These are phyloP conservation scores for Pithys albifrons DNA, from an alignment of 2,113 vertebrate species.

Conservation along the genomic window DNA sequence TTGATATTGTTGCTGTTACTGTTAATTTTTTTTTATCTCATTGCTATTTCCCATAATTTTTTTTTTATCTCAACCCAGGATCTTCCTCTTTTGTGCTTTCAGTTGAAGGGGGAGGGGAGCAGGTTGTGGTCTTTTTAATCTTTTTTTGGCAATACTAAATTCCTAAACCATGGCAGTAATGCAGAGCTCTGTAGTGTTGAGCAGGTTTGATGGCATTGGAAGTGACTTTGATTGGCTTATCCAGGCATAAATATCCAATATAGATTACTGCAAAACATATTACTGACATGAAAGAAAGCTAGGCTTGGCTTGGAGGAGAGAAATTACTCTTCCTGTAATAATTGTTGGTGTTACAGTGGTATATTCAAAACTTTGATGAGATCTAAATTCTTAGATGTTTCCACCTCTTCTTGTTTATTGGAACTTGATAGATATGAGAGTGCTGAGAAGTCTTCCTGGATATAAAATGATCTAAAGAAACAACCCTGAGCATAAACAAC, in stretches of 20 bases:
- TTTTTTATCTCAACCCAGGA: neutral
- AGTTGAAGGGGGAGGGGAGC: neutral
- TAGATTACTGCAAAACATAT: neutral
- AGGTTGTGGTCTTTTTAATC: neutral
- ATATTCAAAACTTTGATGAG: neutral
- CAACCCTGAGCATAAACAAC: constrained; percentile 42
- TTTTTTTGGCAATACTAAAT: neutral
- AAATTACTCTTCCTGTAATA: neutral
- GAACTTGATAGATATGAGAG: constrained; percentile 13
- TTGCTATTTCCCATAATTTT: neutral
- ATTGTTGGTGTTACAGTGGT: neutral
- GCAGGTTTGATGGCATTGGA: neutral
- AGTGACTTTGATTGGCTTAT: neutral
- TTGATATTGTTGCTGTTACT: neutral
- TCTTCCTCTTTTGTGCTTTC: neutral
- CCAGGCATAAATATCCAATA: neutral
- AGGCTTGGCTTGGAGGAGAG: neutral
- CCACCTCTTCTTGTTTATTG: constrained; percentile 11
- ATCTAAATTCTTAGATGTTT: neutral
- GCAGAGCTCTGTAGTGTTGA: neutral
- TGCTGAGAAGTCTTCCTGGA: constrained; percentile 2
- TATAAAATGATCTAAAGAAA: constrained; percentile 32
- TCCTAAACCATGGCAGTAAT: neutral
- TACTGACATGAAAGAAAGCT: neutral
- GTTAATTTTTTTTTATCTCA: neutral